These are phyloP conservation scores for Macroglossus sobrinus DNA, from an alignment of 2,113 vertebrate species.

Conservation along the genomic window DNA sequence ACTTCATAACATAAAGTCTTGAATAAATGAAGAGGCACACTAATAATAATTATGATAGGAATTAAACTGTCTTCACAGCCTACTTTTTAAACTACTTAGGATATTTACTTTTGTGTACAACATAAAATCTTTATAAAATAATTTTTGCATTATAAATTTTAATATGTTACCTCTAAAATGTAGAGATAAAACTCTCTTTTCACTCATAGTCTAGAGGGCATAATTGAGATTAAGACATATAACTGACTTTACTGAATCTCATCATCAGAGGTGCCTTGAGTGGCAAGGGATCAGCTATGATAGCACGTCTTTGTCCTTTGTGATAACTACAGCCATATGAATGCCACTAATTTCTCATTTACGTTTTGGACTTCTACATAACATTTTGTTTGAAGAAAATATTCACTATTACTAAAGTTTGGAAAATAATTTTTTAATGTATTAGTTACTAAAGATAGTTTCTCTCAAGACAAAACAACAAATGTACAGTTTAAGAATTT, in stretches of 20 bases:
- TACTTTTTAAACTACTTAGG: not conserved
- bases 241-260: not conserved
- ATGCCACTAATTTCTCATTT: not conserved
- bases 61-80: not conserved
- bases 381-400: not conserved
- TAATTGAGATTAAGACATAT: not conserved
- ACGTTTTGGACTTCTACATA: not conserved
- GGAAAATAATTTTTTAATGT: not conserved
- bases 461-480: not conserved
- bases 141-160: not conserved
- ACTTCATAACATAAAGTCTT: not conserved
- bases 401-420: not conserved
- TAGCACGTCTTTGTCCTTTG: not conserved
- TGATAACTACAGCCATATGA: not conserved
- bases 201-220: not conserved
- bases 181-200: not conserved
- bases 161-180: not conserved
- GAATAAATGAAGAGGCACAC: not conserved
- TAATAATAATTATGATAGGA: not conserved
- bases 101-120: not conserved
- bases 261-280: not conserved
- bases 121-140: not conserved
- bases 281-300: not conserved
- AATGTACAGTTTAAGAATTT: not conserved
- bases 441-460: not conserved